These are phyloP conservation scores for Perognathus longimembris DNA, from an alignment of 2,113 vertebrate species.

Conservation along the genomic window DNA sequence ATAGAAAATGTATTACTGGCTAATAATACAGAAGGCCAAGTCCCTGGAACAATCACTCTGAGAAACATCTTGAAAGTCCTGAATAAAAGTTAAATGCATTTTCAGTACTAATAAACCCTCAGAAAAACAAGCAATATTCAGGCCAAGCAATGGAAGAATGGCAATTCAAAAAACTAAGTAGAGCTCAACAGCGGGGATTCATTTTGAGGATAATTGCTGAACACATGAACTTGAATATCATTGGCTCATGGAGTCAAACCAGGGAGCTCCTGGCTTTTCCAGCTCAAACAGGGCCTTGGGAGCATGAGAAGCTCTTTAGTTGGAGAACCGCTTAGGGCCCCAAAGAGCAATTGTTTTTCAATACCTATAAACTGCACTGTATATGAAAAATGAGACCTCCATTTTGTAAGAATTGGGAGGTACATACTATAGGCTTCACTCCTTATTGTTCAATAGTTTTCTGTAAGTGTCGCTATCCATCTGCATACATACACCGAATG, in stretches of 20 bases:
- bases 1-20: neutral
- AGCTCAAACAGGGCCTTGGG: neutral
- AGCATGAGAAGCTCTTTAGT: neutral
- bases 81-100: neutral
- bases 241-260: neutral
- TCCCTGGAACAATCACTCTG: neutral
- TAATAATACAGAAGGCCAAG: neutral
- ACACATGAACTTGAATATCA: neutral
- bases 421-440: neutral
- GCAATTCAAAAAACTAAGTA: neutral
- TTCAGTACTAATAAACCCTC: neutral
- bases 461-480: too few species aligned
- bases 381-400: too few species aligned
- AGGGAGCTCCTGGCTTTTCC: neutral
- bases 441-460: too few species aligned
- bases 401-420: neutral
- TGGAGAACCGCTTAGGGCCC: too few species aligned
- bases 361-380: too few species aligned
- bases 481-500: too few species aligned
- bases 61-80: neutral
- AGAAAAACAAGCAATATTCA: conserved; percentile 8
- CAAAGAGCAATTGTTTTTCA: too few species aligned
- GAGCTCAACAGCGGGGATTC: neutral
- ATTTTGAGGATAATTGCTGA: neutral
- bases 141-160: neutral